Conservation (phyloP, 2,797 vertebrate genomes). For the Hyperoplus lanceolatus region DNA sequence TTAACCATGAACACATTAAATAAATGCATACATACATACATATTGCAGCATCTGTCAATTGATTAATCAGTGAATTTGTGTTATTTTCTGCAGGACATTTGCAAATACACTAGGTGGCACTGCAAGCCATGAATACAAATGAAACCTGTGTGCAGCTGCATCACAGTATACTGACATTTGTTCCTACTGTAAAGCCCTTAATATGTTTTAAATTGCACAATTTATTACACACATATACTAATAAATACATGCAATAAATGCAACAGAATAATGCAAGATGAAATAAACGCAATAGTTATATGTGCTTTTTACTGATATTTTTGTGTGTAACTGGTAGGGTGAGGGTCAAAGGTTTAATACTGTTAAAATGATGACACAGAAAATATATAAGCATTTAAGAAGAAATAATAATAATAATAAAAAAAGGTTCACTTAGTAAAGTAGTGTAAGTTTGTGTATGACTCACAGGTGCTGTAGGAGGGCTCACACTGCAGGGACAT, state of each 20-base stretch:
- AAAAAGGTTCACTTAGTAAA: background rate
- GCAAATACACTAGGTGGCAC: slow-evolving; percentile 69
- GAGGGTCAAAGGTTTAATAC: background rate
- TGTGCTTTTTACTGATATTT: background rate
- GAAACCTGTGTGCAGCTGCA: background rate
- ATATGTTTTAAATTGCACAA: background rate
- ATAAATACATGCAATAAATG: background rate
- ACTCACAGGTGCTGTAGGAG: slow-evolving; percentile 88
- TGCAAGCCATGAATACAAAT: slow-evolving; percentile 8
- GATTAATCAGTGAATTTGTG: background rate
- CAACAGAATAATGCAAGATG: background rate
- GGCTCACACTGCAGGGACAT: slow-evolving; percentile 95
- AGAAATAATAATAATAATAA: too few species aligned
- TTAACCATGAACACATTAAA: too few species aligned
- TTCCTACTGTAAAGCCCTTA: background rate
- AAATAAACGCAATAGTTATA: background rate
- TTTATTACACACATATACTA: background rate
- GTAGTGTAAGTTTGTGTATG: background rate
- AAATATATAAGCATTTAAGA: background rate
- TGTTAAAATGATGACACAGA: background rate
- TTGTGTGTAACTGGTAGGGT: background rate
- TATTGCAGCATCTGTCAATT: background rate
- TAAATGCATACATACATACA: background rate
- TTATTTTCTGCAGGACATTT: slow-evolving; percentile 15
- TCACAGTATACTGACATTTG: background rate